Evolutionary conservation across 2,888 invertebrate species (phyloP).

Genomic region (Arge pagana): DNA sequence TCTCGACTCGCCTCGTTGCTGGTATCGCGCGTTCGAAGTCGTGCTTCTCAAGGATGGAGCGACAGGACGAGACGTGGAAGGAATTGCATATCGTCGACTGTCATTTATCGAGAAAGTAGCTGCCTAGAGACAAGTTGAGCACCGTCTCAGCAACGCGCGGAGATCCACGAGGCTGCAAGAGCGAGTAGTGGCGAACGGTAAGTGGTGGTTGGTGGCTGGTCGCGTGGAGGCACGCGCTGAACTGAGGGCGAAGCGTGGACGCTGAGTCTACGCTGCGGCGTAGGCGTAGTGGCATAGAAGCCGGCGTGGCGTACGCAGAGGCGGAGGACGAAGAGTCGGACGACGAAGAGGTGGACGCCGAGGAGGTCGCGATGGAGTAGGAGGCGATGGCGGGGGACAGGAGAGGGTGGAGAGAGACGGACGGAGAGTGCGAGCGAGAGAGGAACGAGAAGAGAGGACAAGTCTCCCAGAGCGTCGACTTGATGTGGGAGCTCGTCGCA

Average conservation of each 20-base stretch:
- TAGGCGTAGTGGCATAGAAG: slow-evolving; percentile 45
- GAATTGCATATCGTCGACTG: no score
- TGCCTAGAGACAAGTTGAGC: no score
- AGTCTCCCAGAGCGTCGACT: slow-evolving; percentile 20
- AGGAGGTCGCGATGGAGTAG: not conserved
- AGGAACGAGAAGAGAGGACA: slow-evolving; percentile 32
- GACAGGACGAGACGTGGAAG: no score
- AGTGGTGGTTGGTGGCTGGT: slow-evolving; percentile 56
- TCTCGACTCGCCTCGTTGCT: no score
- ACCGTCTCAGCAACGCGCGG: slow-evolving; percentile 9
- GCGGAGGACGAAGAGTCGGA: no score
- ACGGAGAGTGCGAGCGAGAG: slow-evolving; percentile 14
- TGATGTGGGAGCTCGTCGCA: slow-evolving; percentile 17
- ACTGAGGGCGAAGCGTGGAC: slow-evolving; percentile 57
- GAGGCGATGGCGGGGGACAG: slow-evolving; percentile 7
- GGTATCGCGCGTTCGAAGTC: no score
- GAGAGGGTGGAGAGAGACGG: slow-evolving; percentile 7
- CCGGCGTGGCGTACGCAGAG: slow-evolving; percentile 13
- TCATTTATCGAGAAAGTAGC: not conserved
- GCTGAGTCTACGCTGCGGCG: slow-evolving; percentile 55
- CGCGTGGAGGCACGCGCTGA: slow-evolving; percentile 59
- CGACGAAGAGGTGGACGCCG: not conserved
- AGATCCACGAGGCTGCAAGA: slow-evolving; percentile 28
- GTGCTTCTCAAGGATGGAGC: no score
- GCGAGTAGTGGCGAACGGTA: slow-evolving; percentile 30